Percentiles rank a stretch among this genome's conserved stretches.
Evolutionary conservation across 1,140 invertebrate species (phyloP).

Genomic region (Hyposmocoma kahamanoa): DNA sequence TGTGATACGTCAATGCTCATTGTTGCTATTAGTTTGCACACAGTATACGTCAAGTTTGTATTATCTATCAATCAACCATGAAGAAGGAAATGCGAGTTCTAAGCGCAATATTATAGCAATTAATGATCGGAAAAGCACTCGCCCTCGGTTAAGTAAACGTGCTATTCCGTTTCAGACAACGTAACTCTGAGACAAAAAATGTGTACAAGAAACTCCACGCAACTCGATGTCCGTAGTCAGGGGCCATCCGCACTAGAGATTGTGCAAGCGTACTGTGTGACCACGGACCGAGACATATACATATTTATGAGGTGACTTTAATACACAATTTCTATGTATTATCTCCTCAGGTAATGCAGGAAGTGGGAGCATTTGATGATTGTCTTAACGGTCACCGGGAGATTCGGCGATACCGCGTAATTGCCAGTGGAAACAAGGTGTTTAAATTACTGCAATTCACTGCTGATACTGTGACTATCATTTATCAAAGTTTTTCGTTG

Average conservation of each 20-base stretch:
- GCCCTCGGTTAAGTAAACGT: no score
- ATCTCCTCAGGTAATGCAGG: conserved; percentile 63
- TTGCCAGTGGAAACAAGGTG: no score
- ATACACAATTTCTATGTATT: conserved; percentile 73
- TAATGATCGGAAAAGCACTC: no score
- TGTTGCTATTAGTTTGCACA: no score
- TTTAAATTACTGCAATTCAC: no score
- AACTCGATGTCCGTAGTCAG: conserved; percentile 21
- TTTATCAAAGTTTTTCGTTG: no score
- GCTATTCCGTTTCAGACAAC: not conserved
- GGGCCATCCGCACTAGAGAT: conserved; percentile 53
- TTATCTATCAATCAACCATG: no score
- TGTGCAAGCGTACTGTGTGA: conserved; percentile 64
- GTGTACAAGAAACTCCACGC: conserved; percentile 15
- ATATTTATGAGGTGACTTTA: conserved; percentile 71
- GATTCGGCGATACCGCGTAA: conserved; percentile 47
- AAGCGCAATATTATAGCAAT: no score
- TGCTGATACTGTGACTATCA: no score
- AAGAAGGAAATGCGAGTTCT: no score
- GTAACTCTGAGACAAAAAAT: not conserved
- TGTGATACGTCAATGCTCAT: no score
- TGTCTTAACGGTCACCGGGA: conserved; percentile 62
- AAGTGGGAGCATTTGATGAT: conserved; percentile 57
- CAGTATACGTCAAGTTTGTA: no score
- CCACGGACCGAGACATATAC: conserved; percentile 67